Evolutionary conservation across 2,888 invertebrate species (phyloP), one percentile per base, ranked within the genome.

Genomic region (Cyclophora punctaria): DNA sequence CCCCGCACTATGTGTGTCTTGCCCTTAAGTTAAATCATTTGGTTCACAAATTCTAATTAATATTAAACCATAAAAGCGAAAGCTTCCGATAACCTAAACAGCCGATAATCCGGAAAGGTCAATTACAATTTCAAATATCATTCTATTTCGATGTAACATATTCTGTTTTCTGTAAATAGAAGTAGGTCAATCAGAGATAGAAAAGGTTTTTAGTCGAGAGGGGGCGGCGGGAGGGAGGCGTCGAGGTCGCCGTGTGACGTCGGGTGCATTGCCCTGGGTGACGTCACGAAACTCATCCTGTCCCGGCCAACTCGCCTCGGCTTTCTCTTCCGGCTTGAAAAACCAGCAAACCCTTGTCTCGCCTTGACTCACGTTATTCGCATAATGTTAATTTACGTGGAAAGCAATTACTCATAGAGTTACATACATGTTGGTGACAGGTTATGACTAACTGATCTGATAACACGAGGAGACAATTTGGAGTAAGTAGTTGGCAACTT

Each of bases 191-290:
- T 37, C 37, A 37, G 5, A 56, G 64, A 60, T 55, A 59, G 56
- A 64, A 53, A 61, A 64, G 62, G 62, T 52, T 63, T 63, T 60
- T 63, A 63, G 58, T 59, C 33, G 44, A 33, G 20, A 61, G 57
- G 60, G 59, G 57, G 58, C 54, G 46, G 50, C 50, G 58, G 55
- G 44, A 47, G 47, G 50, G 50, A 60, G 59, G 59, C 56, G 62
- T 57, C 63, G 64, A 46, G 43, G 47, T 49, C 6, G 44, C 53
- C 60, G 60, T 60, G 58, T 72, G 74, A 71, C 71, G 71, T 65
- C 56, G 51, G 60, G 83, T 71, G 80, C 82, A 78, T 66, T 75
- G 82, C 67, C 78, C 80, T 66, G 62, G 66, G 64, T 53, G 56
- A 52, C 53, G 56, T 55, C 54, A 53, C 44, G 48, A 48, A 56